Evolutionary conservation across 1,140 invertebrate species (phyloP).

Genomic region (Caenorhabditis latens): DNA sequence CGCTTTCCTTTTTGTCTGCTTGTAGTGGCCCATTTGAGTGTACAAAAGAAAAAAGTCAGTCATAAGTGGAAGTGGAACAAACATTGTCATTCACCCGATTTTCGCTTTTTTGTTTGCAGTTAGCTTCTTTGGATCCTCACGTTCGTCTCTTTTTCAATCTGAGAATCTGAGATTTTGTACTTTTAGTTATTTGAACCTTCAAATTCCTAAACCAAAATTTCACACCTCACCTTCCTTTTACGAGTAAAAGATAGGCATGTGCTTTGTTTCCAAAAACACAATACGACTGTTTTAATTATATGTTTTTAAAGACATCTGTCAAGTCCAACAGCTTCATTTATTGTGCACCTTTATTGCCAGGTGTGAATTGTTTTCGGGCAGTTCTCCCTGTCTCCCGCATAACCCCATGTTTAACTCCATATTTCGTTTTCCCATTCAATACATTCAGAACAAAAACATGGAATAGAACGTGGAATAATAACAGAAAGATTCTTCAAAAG

Average conservation of each 20-base stretch:
- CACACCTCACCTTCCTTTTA: background rate
- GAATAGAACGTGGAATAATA: background rate
- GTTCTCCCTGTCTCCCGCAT: slow-evolving; percentile 5
- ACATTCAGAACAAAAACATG: slow-evolving; percentile 2
- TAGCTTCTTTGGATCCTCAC: slow-evolving; percentile 15
- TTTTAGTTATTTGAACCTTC: background rate
- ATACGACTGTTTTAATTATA: slow-evolving; percentile 29
- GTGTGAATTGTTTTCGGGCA: slow-evolving; percentile 41
- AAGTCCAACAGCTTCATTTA: slow-evolving; percentile 35
- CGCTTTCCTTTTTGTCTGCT: background rate
- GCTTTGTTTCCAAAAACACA: background rate
- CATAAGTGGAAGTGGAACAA: slow-evolving; percentile 54
- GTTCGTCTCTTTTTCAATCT: background rate
- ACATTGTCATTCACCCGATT: slow-evolving; percentile 56
- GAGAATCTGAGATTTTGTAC: background rate
- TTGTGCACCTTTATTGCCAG: slow-evolving; percentile 50
- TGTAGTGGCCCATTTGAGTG: slow-evolving; percentile 35
- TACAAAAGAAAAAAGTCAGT: slow-evolving; percentile 33
- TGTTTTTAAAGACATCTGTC: slow-evolving; percentile 37
- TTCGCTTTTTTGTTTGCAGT: slow-evolving; percentile 28
- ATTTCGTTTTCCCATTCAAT: too few relatives aligned
- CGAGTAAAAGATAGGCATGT: background rate
- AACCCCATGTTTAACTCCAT: slow-evolving; percentile 28
- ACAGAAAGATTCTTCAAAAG: background rate
- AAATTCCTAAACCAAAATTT: background rate